Percentiles rank a stretch among this genome's conserved stretches.
phyloP scores from a whole-genome alignment of 2,797 vertebrate species.

The Acanthiza pusilla region DNA sequence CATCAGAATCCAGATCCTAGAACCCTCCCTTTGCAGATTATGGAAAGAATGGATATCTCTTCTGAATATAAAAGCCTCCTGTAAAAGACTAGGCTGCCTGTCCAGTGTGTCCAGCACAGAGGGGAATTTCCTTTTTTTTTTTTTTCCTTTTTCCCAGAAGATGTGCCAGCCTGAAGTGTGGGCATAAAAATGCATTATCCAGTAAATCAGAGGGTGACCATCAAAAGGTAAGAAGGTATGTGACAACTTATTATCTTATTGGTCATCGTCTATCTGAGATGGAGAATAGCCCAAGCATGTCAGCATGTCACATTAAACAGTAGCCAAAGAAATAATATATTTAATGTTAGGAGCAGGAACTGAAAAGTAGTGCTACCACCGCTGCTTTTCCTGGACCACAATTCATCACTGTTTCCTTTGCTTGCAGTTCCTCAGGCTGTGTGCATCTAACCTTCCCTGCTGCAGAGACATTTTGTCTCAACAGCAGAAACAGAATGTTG shows the following conservation, averaged over 20 bases:
- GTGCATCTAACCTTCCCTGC: not conserved
- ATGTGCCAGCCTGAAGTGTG: not conserved
- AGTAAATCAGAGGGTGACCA: not conserved
- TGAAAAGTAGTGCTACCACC: not conserved
- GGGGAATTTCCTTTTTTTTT: not conserved
- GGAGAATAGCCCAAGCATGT: not conserved
- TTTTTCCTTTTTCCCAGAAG: not conserved
- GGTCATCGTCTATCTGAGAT: not conserved
- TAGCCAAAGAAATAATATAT: not conserved
- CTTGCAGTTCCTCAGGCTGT: not conserved
- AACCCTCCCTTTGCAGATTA: not conserved
- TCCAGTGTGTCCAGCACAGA: not conserved
- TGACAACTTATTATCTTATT: not conserved
- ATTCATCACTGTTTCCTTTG: not conserved
- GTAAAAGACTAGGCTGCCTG: not conserved
- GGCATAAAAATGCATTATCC: not conserved
- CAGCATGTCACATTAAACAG: not conserved
- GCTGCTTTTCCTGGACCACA: not conserved
- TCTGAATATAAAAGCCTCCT: not conserved
- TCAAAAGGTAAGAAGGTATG: not conserved
- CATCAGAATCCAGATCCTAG: not conserved
- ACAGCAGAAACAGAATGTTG: not conserved
- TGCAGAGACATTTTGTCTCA: not conserved
- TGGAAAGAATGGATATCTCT: not conserved
- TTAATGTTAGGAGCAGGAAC: not conserved